phyloP scores from a whole-genome alignment of 1,140 invertebrate genomes.

The Macrobrachium rosenbergii region DNA sequence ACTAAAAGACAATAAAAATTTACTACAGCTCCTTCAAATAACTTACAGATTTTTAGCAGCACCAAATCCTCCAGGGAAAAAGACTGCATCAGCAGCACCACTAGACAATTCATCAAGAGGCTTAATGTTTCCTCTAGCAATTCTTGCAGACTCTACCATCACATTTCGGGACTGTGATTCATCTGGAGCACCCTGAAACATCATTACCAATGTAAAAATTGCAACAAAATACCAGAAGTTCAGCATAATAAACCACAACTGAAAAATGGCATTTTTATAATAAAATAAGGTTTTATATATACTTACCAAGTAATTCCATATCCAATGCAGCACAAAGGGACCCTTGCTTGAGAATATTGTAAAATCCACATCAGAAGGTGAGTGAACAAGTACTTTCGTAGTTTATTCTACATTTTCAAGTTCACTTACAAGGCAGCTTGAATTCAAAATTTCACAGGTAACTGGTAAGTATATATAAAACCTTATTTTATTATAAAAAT shows the following conservation, averaged over 20 bases:
- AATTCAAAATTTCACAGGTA: no score
- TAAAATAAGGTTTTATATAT: no score
- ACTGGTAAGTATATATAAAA: no score
- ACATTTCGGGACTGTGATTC: constrained; percentile 72
- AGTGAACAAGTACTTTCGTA: no score
- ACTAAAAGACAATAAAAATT: no score
- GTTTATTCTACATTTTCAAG: no score
- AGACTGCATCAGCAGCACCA: constrained; percentile 72
- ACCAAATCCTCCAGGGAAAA: constrained; percentile 78
- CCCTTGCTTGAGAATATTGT: no score
- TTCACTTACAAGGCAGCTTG: no score
- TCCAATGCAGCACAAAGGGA: no score
- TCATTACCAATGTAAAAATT: background rate
- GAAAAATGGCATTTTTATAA: background rate
- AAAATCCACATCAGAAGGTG: no score
- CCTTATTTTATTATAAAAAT: no score
- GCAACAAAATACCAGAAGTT: background rate
- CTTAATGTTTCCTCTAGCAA: constrained; percentile 74
- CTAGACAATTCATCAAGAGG: constrained; percentile 72
- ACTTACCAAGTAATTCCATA: no score
- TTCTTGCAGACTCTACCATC: constrained; percentile 75
- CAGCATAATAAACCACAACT: background rate
- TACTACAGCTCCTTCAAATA: background rate
- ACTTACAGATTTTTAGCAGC: constrained; percentile 77
- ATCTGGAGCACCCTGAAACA: constrained; percentile 66